Evolutionary conservation across 64 coral and sea anemone species (phyloP).

Genomic region (Actinia equina): DNA sequence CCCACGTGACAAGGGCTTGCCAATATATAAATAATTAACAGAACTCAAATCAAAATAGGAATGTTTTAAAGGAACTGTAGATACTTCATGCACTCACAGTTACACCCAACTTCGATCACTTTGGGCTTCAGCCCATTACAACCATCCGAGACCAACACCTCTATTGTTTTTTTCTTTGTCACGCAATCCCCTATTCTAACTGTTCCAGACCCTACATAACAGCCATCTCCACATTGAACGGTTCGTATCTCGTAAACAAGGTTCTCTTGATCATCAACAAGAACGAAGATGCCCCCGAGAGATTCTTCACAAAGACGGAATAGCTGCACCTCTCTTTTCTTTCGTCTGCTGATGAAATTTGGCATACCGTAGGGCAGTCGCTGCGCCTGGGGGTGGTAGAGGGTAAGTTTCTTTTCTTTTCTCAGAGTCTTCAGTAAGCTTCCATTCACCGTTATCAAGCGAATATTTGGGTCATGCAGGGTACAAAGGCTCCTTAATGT

Average conservation of each 20-base stretch:
- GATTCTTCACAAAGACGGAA: not conserved
- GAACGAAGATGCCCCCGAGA: not conserved
- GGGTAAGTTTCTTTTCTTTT: not conserved
- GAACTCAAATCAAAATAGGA: not conserved
- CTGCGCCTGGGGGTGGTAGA: not conserved
- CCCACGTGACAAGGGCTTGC: no score
- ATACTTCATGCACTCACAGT: conserved; percentile 19
- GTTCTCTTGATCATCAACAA: not conserved
- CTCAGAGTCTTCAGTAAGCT: not conserved
- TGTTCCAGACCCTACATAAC: not conserved
- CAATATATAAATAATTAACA: not conserved
- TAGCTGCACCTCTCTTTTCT: not conserved
- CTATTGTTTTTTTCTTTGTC: conserved; percentile 1
- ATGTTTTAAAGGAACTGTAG: not conserved
- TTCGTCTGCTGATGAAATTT: not conserved
- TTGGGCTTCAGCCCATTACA: not conserved
- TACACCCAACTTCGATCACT: conserved; percentile 13
- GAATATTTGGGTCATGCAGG: not conserved
- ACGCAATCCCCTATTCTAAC: not conserved
- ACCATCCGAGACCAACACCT: not conserved
- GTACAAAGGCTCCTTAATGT: not conserved
- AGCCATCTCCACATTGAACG: not conserved
- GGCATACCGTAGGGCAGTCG: not conserved
- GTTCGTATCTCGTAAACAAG: not conserved
- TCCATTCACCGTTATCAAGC: not conserved